Evolutionary conservation across 2,797 vertebrate species (phyloP).

Genomic region (Tinamus major): DNA sequence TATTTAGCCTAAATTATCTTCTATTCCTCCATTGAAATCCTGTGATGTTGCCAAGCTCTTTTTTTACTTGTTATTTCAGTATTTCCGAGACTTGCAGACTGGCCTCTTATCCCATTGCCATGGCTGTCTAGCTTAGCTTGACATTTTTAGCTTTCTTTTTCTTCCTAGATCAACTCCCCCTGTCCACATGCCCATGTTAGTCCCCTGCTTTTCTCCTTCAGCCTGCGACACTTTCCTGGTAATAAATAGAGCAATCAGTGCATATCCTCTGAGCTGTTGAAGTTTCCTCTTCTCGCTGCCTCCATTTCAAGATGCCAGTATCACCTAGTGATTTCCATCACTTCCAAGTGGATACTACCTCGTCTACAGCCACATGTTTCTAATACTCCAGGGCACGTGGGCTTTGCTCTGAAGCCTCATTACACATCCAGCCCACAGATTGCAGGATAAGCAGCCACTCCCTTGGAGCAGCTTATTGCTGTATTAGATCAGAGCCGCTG

Average conservation of each 20-base stretch:
- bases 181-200: not conserved
- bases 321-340: not conserved
- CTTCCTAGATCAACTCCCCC: not conserved
- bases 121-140: slow-evolving; percentile 37
- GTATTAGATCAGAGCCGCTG: slow-evolving; percentile 27
- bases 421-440: not conserved
- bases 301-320: not conserved
- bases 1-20: slow-evolving; percentile 46
- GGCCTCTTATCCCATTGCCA: slow-evolving; percentile 52
- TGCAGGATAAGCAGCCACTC: slow-evolving; percentile 36
- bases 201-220: slow-evolving; percentile 19
- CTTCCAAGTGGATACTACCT: not conserved
- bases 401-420: slow-evolving; percentile 34
- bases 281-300: not conserved
- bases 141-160: slow-evolving; percentile 34
- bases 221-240: not conserved
- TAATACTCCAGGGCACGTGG: slow-evolving; percentile 15
- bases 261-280: not conserved
- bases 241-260: slow-evolving; percentile 32
- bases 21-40: slow-evolving; percentile 32
- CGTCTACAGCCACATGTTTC: not conserved
- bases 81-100: slow-evolving; percentile 52
- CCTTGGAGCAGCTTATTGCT: slow-evolving; percentile 43
- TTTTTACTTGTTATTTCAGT: slow-evolving; percentile 46
- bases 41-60: slow-evolving; percentile 28